Evolutionary conservation across 2,113 vertebrate species (phyloP).

Genomic region (Calidris pugnax): DNA sequence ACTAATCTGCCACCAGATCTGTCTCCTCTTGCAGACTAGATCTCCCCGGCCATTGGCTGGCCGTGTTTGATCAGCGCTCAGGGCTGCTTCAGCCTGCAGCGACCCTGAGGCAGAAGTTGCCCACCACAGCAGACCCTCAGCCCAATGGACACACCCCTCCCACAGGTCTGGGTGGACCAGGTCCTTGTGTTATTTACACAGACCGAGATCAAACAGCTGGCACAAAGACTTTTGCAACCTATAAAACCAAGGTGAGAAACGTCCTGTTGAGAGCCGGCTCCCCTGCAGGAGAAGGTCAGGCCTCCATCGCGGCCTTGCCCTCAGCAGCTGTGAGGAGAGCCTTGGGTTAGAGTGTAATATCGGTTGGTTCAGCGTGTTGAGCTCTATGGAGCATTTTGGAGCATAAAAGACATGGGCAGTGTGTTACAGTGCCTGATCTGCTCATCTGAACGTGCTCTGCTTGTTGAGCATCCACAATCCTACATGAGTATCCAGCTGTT

Average conservation of each 20-base stretch:
- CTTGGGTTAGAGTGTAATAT: background rate
- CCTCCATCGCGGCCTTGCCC: background rate
- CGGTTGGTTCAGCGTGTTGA: background rate
- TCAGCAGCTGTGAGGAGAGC: background rate
- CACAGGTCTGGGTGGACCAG: background rate
- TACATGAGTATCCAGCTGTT: fast-evolving
- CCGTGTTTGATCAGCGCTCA: background rate
- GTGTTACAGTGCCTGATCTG: fast-evolving
- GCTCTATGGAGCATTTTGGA: background rate
- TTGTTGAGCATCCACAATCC: background rate
- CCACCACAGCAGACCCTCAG: background rate
- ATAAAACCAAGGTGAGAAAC: background rate
- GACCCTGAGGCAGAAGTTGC: background rate
- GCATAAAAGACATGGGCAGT: fast-evolving
- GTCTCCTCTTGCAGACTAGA: background rate
- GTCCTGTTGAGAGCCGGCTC: fast-evolving
- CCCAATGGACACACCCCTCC: fast-evolving
- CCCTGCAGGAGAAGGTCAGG: background rate
- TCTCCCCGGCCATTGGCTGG: background rate
- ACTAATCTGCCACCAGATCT: background rate
- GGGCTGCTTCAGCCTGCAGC: background rate
- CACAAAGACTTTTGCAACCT: background rate
- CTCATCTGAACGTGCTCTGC: fast-evolving
- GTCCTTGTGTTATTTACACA: background rate
- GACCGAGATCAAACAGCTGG: background rate